Percentiles rank a stretch among this genome's conserved stretches.
Conservation (phyloP, 1,140 invertebrate genomes). For the Heliothis subflexa region DNA sequence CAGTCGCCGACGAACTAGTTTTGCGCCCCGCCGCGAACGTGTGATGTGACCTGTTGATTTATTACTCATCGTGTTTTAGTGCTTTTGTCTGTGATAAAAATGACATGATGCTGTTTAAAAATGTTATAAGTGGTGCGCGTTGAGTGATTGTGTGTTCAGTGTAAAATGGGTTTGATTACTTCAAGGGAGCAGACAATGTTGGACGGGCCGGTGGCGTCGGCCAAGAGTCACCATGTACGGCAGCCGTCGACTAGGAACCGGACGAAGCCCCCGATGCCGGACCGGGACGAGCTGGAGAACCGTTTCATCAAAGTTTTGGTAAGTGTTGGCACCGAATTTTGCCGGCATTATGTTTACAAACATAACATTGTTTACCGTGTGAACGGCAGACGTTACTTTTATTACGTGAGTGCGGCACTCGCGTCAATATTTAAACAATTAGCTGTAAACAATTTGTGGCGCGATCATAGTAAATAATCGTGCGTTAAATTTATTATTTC, state of each 20-base stretch:
- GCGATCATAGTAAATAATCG: constrained; percentile 10
- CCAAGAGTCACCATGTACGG: constrained; percentile 86
- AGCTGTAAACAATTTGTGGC: constrained; percentile 12
- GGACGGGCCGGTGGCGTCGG: constrained; percentile 79
- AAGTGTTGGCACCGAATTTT: constrained; percentile 81
- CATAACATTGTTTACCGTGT: constrained; percentile 60
- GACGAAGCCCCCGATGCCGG: constrained; percentile 95
- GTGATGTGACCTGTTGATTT: constrained; percentile 70
- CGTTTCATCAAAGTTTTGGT: constrained; percentile 98
- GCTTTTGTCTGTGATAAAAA: constrained; percentile 80
- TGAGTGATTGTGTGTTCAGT: constrained; percentile 72
- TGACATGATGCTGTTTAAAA: constrained; percentile 72
- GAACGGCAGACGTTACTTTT: constrained; percentile 48
- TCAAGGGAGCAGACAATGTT: constrained; percentile 84
- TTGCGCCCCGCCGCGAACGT: constrained; percentile 48
- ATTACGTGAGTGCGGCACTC: constrained; percentile 31
- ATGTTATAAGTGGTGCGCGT: constrained; percentile 70
- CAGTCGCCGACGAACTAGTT: constrained; percentile 52
- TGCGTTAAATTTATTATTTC: not conserved
- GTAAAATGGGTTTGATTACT: constrained; percentile 86
- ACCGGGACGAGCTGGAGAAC: constrained; percentile 94
- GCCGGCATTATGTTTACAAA: constrained; percentile 83
- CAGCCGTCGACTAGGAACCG: constrained; percentile 91
- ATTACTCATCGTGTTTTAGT: constrained; percentile 63
- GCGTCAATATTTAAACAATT: constrained; percentile 41